These are phyloP conservation scores for Spodoptera picta DNA, from an alignment of 2,888 invertebrate species.

Conservation along the genomic window DNA sequence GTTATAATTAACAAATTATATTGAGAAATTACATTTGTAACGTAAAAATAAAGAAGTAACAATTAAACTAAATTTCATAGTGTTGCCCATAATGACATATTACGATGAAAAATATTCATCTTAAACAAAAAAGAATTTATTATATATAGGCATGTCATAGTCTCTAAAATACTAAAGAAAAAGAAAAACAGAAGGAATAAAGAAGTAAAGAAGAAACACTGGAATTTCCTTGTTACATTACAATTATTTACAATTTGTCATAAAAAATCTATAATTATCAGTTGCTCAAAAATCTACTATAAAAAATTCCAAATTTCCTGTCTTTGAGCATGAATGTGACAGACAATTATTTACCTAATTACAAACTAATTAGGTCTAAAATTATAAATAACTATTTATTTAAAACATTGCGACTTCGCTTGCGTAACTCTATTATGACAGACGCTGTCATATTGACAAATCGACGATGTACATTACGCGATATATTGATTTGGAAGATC, in stretches of 20 bases:
- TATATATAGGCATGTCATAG: conserved; percentile 15
- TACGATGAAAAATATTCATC: conserved; percentile 2
- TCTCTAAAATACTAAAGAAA: conserved; percentile 11
- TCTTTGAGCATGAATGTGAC: conserved; percentile 53
- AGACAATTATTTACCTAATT: conserved; percentile 49
- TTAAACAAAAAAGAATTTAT: conserved; percentile 5
- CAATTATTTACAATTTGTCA: conserved; percentile 49
- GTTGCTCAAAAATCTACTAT: conserved; percentile 27
- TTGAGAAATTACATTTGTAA: conserved; percentile 52
- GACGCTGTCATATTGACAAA: neutral
- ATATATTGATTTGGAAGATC: too few species aligned
- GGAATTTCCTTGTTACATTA: conserved; percentile 31
- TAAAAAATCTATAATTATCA: conserved; percentile 43
- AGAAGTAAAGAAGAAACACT: conserved; percentile 34
- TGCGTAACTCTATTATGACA: conserved; percentile 9
- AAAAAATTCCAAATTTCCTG: conserved; percentile 28
- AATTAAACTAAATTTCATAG: conserved; percentile 38
- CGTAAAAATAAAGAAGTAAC: conserved; percentile 39
- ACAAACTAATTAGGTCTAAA: conserved; percentile 46
- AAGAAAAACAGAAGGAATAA: conserved; percentile 20
- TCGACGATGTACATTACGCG: too few species aligned
- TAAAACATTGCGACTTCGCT: conserved; percentile 40
- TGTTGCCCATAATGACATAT: conserved; percentile 31
- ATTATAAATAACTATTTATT: conserved; percentile 60
- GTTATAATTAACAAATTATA: conserved; percentile 54